Evolutionary conservation across 2,888 invertebrate species (phyloP).

Genomic region (Chromoteleia sp.): DNA sequence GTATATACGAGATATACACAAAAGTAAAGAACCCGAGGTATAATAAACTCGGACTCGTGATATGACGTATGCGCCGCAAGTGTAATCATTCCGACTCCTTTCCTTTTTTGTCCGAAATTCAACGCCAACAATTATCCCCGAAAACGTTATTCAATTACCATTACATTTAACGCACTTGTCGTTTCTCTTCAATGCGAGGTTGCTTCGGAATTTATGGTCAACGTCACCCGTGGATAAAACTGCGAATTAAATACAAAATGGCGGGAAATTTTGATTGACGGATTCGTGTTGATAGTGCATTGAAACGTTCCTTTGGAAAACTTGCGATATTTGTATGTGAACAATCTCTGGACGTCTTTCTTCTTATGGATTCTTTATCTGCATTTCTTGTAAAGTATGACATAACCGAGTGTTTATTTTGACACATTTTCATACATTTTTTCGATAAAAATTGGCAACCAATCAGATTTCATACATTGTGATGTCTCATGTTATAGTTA

Average conservation of each 20-base stretch:
- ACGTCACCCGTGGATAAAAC: neutral
- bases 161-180: neutral
- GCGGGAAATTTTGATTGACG: neutral
- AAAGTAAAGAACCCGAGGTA: slow-evolving; percentile 54
- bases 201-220: neutral
- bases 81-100: slow-evolving; percentile 41
- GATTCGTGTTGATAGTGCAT: too few species aligned
- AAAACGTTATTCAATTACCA: slow-evolving; percentile 54
- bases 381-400: too few species aligned
- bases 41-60: slow-evolving; percentile 50
- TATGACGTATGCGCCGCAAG: slow-evolving; percentile 43
- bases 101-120: slow-evolving; percentile 44
- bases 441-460: too few species aligned
- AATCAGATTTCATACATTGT: too few species aligned
- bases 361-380: too few species aligned
- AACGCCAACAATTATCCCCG: slow-evolving; percentile 37
- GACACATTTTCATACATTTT: too few species aligned
- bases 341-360: too few species aligned
- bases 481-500: too few species aligned
- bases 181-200: neutral
- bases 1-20: slow-evolving; percentile 49
- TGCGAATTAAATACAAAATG: neutral
- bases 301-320: too few species aligned
- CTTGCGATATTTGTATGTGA: too few species aligned
- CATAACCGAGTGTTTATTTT: too few species aligned